These are phyloP conservation scores for Penelope pileata DNA, from an alignment of 2,113 vertebrate species.

Conservation along the genomic window DNA sequence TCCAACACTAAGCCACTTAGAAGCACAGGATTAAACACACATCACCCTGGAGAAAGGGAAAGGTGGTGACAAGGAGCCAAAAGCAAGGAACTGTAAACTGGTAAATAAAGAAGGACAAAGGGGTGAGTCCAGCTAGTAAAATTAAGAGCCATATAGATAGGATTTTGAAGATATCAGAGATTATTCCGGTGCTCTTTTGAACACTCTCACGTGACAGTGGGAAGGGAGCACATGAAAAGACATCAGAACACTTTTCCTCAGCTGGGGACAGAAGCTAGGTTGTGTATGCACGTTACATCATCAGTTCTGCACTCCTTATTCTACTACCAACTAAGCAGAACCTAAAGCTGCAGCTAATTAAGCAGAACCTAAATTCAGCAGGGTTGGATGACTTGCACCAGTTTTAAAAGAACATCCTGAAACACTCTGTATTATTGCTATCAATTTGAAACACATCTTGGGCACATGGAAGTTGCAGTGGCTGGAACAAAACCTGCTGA, in stretches of 20 bases:
- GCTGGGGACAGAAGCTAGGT: background rate
- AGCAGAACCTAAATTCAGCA: slow-evolving; percentile 50
- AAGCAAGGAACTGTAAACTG: background rate
- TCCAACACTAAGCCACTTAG: background rate
- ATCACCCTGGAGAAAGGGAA: background rate
- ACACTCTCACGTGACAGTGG: background rate
- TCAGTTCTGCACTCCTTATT: background rate
- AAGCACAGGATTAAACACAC: background rate
- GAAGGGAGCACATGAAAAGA: background rate
- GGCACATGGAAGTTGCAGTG: background rate
- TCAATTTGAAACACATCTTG: background rate
- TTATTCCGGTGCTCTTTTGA: background rate
- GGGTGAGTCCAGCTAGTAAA: background rate
- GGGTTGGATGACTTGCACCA: background rate
- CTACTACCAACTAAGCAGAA: slow-evolving; percentile 25
- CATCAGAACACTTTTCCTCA: background rate
- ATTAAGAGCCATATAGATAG: background rate
- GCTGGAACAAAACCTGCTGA: slow-evolving; percentile 1
- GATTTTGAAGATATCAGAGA: background rate
- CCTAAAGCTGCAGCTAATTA: slow-evolving; percentile 33
- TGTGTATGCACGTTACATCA: background rate
- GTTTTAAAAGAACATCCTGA: slow-evolving; percentile 38
- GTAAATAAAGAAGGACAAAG: background rate
- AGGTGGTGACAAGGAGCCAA: slow-evolving; percentile 2
- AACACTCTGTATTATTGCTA: background rate